phyloP scores from a whole-genome alignment of 2,888 invertebrate species.

The Lamproptera curius region DNA sequence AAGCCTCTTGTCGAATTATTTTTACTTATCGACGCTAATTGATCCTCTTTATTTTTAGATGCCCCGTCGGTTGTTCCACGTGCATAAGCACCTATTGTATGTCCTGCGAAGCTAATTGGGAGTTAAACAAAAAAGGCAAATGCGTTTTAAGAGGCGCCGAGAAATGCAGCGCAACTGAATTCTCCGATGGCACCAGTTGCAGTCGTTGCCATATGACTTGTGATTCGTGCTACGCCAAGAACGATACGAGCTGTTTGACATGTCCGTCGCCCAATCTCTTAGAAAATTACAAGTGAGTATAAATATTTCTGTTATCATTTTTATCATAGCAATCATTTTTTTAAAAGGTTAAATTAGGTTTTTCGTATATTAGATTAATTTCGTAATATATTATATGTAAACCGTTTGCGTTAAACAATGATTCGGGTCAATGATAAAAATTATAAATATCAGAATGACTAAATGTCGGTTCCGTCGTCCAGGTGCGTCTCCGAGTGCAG shows the following conservation, averaged over 20 bases:
- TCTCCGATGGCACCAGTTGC: constrained; percentile 81
- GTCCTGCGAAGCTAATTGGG: constrained; percentile 86
- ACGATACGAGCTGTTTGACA: constrained; percentile 85
- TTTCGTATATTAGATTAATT: too few species aligned
- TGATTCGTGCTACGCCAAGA: constrained; percentile 88
- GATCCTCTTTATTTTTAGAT: constrained; percentile 50
- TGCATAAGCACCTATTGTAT: constrained; percentile 86
- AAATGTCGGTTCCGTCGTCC: too few species aligned
- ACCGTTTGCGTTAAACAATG: too few species aligned
- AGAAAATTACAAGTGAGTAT: constrained; percentile 75
- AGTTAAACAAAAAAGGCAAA: constrained; percentile 84
- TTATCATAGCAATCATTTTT: too few species aligned
- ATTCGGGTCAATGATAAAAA: too few species aligned
- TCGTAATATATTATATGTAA: too few species aligned
- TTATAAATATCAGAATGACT: too few species aligned
- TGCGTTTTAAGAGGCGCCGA: constrained; percentile 85
- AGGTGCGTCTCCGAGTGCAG: constrained; percentile 88
- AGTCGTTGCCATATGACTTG: constrained; percentile 87
- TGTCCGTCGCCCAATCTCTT: constrained; percentile 86
- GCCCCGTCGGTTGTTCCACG: constrained; percentile 86
- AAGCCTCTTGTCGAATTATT: background rate
- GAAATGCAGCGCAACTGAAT: constrained; percentile 82
- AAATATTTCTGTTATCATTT: too few species aligned
- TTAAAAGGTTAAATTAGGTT: too few species aligned
- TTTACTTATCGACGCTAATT: background rate